phyloP scores from a whole-genome alignment of 2,797 vertebrate genomes.

The Chrysocyon brachyurus region DNA sequence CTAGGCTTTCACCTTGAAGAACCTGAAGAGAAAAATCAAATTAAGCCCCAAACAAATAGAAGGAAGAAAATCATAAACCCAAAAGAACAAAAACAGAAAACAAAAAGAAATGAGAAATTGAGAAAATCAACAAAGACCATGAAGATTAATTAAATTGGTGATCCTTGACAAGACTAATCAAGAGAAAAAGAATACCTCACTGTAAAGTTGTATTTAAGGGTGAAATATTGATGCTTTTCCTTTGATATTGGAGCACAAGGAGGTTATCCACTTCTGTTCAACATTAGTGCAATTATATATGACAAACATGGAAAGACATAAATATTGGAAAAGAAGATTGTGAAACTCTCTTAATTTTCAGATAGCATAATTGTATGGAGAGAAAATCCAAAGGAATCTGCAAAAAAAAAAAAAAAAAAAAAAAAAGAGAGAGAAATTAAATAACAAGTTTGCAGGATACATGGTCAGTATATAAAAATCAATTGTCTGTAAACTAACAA shows the following conservation, averaged over 20 bases:
- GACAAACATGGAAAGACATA: background rate
- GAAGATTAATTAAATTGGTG: background rate
- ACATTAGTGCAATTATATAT: background rate
- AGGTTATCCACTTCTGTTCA: background rate
- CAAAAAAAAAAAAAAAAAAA: background rate
- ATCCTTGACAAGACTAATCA: background rate
- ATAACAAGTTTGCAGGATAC: background rate
- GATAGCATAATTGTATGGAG: background rate
- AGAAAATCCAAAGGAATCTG: background rate
- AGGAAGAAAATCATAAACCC: background rate
- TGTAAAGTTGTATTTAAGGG: background rate
- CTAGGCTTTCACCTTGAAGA: background rate
- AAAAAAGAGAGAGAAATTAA: background rate
- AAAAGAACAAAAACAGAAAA: background rate
- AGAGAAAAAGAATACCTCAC: background rate
- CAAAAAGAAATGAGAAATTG: background rate
- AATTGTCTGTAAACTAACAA: background rate
- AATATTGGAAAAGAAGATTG: background rate
- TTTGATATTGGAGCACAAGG: no score
- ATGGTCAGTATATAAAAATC: background rate
- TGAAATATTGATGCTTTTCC: background rate
- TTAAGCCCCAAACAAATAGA: background rate
- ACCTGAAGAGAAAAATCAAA: background rate
- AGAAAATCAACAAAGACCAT: background rate
- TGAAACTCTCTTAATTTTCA: background rate